Evolutionary conservation across 1,140 invertebrate species (phyloP), one percentile per base, ranked within the genome.

Genomic region (Calephelis virginiensis): DNA sequence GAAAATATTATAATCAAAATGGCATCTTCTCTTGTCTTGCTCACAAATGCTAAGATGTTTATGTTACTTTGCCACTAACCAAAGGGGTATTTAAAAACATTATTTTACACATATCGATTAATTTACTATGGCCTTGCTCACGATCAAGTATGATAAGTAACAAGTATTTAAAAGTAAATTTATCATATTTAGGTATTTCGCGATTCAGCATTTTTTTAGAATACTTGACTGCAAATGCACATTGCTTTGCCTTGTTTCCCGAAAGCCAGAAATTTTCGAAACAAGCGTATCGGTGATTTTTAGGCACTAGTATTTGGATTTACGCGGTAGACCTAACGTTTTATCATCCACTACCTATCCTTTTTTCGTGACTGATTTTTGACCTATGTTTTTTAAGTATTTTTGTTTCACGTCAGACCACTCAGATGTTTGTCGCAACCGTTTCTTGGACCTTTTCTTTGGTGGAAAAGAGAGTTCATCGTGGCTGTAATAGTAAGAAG

Each of bases 331-430:
- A 43, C 40, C 40, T 43, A 43, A 43, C 0, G 40, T 43, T 43
- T 43, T 1, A 43, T 43, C 5, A 43, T 43, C 40, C 28, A 28
- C 28, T 43, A 43, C 40, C 40, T 43, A 6, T 43, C 40, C 40
- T 8, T 43, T 8, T 43, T 43, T 43, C 7, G 40, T 61, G 12
- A 62, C 61, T n/a, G 40, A 46, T 17, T 47, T 62, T 62, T 62
- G n/a, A 46, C 61, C 61, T 17, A 62, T n/a, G 1, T 47, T 62
- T 62, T 62, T 62, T 46, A 62, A 7, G n/a, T 13, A 46, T 28
- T 17, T 47, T 11, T 40, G 13, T 62, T 62, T 62, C 40, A 62
- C 45, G 17, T 62, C 61, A 46, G 43, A 62, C 13, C 43, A 62
- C 46, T 62, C 61, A n/a, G 43, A 62, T 46, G 40, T 62, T 17